phyloP scores from a whole-genome alignment of 2,113 vertebrate species.

The Osmerus mordax region DNA sequence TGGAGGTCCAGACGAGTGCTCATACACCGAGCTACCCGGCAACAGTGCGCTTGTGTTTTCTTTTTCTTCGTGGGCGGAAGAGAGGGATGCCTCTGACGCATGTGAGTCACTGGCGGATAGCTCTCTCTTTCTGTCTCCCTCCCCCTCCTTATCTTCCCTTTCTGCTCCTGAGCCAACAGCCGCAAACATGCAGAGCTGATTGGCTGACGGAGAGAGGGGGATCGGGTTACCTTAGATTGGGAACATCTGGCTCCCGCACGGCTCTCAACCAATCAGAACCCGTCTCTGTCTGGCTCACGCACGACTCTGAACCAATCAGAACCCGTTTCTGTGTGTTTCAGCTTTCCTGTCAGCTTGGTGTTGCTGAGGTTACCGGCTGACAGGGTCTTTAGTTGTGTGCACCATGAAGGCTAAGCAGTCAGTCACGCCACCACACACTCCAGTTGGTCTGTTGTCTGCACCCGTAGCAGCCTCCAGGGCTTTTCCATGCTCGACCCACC shows the following conservation, averaged over 20 bases:
- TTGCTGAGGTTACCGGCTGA: neutral
- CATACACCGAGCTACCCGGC: neutral
- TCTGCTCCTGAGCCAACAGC: too few relatives aligned
- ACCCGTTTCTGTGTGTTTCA: neutral
- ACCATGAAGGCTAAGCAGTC: slow-evolving; percentile 3
- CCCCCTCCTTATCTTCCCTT: neutral
- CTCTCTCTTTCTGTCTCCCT: neutral
- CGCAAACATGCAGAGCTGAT: neutral
- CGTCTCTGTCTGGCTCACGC: neutral
- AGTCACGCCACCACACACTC: slow-evolving; percentile 48
- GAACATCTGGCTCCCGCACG: slow-evolving; percentile 1
- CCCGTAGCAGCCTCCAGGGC: slow-evolving; percentile 19
- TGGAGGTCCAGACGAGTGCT: slow-evolving; percentile 9
- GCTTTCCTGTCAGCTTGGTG: neutral
- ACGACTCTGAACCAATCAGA: neutral
- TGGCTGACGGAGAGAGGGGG: neutral
- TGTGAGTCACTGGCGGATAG: slow-evolving; percentile 37
- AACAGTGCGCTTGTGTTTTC: neutral
- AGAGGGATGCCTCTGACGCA: slow-evolving; percentile 27
- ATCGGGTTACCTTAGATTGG: slow-evolving; percentile 4
- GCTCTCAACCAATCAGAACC: neutral
- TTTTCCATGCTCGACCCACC: slow-evolving; percentile 22
- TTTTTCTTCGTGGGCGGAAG: neutral
- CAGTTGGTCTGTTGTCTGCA: slow-evolving; percentile 31
- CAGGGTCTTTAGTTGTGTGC: too few relatives aligned